Evolutionary conservation across 2,797 vertebrate genomes (phyloP).

Genomic region (Nannoperca australis): DNA sequence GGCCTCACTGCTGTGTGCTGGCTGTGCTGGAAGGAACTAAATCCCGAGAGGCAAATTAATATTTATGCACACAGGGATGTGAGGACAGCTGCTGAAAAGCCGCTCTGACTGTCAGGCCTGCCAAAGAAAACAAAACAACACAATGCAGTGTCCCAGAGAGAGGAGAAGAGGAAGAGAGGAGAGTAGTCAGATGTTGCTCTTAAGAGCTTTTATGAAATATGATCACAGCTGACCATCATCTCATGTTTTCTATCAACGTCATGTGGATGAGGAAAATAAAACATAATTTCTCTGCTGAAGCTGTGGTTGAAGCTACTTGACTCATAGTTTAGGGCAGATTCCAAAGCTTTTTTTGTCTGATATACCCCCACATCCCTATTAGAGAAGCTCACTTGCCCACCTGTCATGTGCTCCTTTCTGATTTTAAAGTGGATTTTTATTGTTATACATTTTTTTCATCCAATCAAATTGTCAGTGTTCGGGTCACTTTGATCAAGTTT

Average conservation of each 20-base stretch:
- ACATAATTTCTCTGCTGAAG: neutral
- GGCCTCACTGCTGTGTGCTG: slow-evolving; percentile 38
- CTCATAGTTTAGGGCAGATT: neutral
- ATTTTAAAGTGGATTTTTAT: neutral
- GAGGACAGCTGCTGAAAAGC: slow-evolving; percentile 69
- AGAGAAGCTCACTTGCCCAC: neutral
- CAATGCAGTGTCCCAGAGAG: slow-evolving; percentile 51
- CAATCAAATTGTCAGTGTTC: neutral
- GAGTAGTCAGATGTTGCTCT: slow-evolving; percentile 51
- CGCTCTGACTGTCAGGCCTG: slow-evolving; percentile 34
- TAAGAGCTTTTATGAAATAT: slow-evolving; percentile 42
- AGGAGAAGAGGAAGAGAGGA: slow-evolving; percentile 26
- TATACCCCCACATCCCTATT: neutral
- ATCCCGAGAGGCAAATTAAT: slow-evolving; percentile 65
- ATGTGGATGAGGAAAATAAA: slow-evolving; percentile 24
- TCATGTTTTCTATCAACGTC: slow-evolving; percentile 21
- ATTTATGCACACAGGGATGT: slow-evolving; percentile 52
- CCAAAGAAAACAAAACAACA: slow-evolving; percentile 71
- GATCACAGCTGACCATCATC: slow-evolving; percentile 36
- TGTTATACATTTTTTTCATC: neutral
- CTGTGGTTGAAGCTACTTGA: neutral
- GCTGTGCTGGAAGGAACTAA: slow-evolving; percentile 51
- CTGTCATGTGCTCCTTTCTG: neutral
- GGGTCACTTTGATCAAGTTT: neutral
- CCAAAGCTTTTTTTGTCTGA: neutral